These are phyloP conservation scores for Calcarius lapponicus DNA, from an alignment of 2,797 vertebrate genomes.

Conservation along the genomic window DNA sequence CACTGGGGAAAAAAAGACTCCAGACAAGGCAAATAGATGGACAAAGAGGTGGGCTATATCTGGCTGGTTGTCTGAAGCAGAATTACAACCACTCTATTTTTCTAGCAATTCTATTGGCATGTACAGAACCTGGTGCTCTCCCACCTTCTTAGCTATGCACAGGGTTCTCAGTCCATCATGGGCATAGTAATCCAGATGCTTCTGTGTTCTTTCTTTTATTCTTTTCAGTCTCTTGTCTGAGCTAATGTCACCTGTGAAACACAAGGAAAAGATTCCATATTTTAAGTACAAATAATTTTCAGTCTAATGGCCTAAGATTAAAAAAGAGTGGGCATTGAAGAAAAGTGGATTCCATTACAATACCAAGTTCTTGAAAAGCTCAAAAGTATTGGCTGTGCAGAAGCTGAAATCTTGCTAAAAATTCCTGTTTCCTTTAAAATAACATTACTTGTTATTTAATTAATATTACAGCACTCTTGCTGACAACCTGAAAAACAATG, in stretches of 20 bases:
- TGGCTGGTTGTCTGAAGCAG: not conserved
- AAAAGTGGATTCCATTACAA: not conserved
- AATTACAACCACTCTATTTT: not conserved
- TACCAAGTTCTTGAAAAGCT: not conserved
- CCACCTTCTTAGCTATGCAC: slow-evolving; percentile 92
- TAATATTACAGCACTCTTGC: not conserved
- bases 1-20: not conserved
- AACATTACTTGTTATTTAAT: not conserved
- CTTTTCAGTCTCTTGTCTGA: slow-evolving; percentile 76
- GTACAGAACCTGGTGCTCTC: not conserved
- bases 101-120: not conserved
- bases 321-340: not conserved
- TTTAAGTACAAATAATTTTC: not conserved
- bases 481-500: not conserved
- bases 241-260: slow-evolving; percentile 71
- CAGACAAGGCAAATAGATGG: not conserved
- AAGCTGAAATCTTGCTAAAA: not conserved
- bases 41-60: not conserved
- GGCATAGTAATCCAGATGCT: slow-evolving; percentile 87
- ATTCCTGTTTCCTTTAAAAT: not conserved
- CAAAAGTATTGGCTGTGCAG: not conserved
- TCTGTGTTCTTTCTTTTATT: slow-evolving; percentile 83
- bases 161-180: slow-evolving; percentile 89
- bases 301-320: not conserved
- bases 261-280: not conserved